Evolutionary conservation across 2,113 vertebrate genomes (phyloP).

Genomic region (Poecile atricapillus): DNA sequence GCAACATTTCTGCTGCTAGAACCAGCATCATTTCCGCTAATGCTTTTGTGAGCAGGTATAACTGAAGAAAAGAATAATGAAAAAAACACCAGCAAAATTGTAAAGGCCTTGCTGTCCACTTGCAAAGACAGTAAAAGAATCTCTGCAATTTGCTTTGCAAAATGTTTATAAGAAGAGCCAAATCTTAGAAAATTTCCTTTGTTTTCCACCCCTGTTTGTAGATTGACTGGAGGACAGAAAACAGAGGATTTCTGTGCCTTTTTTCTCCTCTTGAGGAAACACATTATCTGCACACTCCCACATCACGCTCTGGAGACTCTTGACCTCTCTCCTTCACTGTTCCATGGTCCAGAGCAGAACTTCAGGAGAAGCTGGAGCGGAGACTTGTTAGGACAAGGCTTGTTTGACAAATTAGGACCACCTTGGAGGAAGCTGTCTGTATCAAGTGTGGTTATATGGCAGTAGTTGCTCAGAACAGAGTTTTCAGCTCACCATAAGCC

Average conservation of each 20-base stretch:
- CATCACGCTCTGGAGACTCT: background rate
- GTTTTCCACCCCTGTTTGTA: background rate
- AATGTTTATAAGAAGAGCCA: background rate
- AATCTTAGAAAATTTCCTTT: background rate
- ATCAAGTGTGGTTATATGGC: background rate
- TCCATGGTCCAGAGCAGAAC: background rate
- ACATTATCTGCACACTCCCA: background rate
- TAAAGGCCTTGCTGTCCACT: background rate
- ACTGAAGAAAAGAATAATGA: background rate
- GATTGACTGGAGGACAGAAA: background rate
- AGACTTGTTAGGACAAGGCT: too few relatives aligned
- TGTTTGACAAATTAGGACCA: background rate
- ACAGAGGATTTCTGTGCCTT: fast-evolving
- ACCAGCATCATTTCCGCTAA: background rate
- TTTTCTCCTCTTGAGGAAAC: background rate
- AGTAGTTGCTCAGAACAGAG: background rate
- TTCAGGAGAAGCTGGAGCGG: background rate
- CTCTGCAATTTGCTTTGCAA: background rate
- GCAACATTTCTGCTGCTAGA: background rate
- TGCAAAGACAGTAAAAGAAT: background rate
- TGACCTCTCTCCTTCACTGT: background rate
- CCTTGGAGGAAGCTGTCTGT: background rate
- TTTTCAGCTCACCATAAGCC: background rate
- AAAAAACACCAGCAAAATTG: background rate
- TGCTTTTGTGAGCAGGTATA: background rate